Base-by-base conservation (phyloP, 2,888 invertebrate species). In the Rhamnusium bicolor region DNA sequence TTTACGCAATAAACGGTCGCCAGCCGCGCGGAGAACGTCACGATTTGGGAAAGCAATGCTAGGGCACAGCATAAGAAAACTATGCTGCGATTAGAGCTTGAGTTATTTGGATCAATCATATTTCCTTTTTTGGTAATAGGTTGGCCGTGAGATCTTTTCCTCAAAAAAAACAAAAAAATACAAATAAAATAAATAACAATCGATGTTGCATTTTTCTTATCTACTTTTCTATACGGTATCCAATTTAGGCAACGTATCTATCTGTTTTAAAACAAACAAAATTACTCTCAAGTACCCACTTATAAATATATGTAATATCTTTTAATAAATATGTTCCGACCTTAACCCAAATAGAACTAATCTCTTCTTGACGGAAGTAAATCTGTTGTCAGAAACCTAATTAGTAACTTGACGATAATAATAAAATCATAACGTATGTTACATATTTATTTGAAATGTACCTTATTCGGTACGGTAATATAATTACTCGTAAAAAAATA, bases 281-380 rank as follows among this genome's bases (percentile, higher is more conserved):
- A 29, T 32, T 5, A 29, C 47, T 53, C 24, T 32, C 65, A 65
- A 65, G 65, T 32, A 54, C 16, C 65, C 65, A 65, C 65, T 54
- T 54, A 19, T 14, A 65, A 51, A 19, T 32, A 14, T 54, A 65
- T 19, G 19, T 32, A 19, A 53, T 32, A 29, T 65, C 29, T 32
- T 65, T 58, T 54, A n/a, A 47, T 54, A 32, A 63, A 65, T 49
- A 53, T 47, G 47, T 29, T 29, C 1, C 18, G 65, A 51, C 71
- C 71, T 71, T 65, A 71, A 71, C 71, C 71, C 58, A 58, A 65
- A 71, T 71, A 65, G 6, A 58, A 58, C 29, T 58, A 63, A 65
- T 62, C 63, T 63, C 56, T 47, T 12, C 46, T 27, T 56, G 18
- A 18, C 70, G 62, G 69, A 69, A 69, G 27, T n/a, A n/a, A n/a